Evolutionary conservation across 2,888 invertebrate species (phyloP), one percentile per base, ranked within the genome.

Genomic region (Stratiomys singularior): DNA sequence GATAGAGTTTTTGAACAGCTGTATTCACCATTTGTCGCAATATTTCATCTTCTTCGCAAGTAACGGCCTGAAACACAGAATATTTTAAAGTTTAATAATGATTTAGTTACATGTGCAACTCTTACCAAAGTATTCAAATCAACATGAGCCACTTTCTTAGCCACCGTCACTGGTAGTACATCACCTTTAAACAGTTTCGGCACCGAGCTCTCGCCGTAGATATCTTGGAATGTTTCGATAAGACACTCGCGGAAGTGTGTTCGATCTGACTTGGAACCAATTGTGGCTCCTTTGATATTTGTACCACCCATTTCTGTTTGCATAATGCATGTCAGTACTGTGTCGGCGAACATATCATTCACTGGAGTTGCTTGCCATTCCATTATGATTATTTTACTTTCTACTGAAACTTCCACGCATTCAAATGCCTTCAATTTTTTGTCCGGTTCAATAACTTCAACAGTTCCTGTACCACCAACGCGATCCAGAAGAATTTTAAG

Each of bases 311-410:
- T 86, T 84, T 94, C 94, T 0, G 96, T 96, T 86, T 95, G 93
- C 82, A 99, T 89, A 52, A 98, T 90, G 60, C 94, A 96, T 0
- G 96, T 94, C 76, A 98, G 89, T 30, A 97, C 93, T 30, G 98
- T 95, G 89, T 99, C 99, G 30, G 99, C 98, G 88, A 94, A 99
- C 97, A 99, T 98, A 88, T 99, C 99, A 84, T 96, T 94, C 64
- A 98, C 94, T 0, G 99, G 98, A 84, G 94, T 95, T 7, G 98
- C 96, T 63, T 93, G 89, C 99, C 99, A 99, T 91, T 98, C 97
- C 78, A 99, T 89, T 0, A 94, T 92, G 30, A 97, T 93, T 81
- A 96, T 91, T 85, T 93, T 93, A 47, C 92, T 92, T 81, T 97
- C 96, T 18, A 96, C 89, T 0, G 90, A 91, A 47, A 98, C 91